Conservation (phyloP, 64 coral and sea anemone genomes). For the Montipora sp. region DNA sequence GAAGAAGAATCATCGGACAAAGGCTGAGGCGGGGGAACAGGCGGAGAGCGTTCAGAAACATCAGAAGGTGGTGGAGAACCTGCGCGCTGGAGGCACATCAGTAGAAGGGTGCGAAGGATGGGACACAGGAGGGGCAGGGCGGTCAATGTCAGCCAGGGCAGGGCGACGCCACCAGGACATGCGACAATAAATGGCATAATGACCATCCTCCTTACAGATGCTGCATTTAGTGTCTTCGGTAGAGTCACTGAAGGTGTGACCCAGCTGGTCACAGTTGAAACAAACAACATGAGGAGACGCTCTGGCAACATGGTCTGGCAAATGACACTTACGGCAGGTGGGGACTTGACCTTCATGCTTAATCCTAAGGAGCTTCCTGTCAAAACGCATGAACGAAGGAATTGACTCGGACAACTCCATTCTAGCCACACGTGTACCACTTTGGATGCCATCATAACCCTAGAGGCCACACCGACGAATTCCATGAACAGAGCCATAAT, state of each 20-base stretch:
- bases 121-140: no score
- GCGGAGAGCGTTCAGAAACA: no score
- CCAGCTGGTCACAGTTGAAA: neutral
- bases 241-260: neutral
- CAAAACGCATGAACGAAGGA: neutral
- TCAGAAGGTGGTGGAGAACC: no score
- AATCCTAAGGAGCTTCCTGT: neutral
- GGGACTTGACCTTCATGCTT: neutral
- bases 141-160: no score
- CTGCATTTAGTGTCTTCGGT: neutral
- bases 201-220: neutral
- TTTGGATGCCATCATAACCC: neutral
- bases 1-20: neutral
- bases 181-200: neutral
- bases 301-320: neutral
- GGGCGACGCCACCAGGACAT: neutral
- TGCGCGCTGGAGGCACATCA: no score
- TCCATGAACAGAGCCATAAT: neutral
- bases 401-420: neutral
- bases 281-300: no score
- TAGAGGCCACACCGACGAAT: neutral
- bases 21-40: neutral
- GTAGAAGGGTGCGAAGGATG: no score
- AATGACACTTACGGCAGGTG: neutral
- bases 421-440: neutral